Conservation (phyloP, 2,888 invertebrate genomes). For the Crossocerus cetratus region DNA sequence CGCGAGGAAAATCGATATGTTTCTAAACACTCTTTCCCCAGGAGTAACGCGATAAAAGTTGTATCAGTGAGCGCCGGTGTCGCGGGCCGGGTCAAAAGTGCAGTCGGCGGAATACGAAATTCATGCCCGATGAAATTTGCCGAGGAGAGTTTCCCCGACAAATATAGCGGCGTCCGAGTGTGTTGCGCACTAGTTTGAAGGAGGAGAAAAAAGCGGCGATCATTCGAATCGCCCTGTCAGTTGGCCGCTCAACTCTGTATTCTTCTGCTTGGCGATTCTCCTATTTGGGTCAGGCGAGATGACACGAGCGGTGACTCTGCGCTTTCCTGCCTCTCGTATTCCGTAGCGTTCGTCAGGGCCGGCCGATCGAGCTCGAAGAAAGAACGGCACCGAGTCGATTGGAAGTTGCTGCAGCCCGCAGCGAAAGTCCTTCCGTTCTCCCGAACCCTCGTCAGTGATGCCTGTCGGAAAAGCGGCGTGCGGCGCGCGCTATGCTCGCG, state of each 20-base stretch:
- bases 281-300: slow-evolving; percentile 45
- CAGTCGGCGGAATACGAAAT: no score
- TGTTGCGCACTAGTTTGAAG: no score
- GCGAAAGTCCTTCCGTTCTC: slow-evolving; percentile 40
- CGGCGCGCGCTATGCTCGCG: neutral
- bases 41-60: no score
- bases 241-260: slow-evolving; percentile 29
- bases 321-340: slow-evolving; percentile 18
- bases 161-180: no score
- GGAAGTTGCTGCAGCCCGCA: slow-evolving; percentile 41
- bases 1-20: no score
- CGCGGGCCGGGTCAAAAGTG: no score
- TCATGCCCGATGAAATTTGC: no score
- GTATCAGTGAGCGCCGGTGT: no score
- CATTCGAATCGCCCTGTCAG: slow-evolving; percentile 36
- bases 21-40: no score
- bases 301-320: slow-evolving; percentile 28
- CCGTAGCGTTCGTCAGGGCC: slow-evolving; percentile 14
- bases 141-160: no score
- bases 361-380: slow-evolving; percentile 8
- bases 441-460: slow-evolving; percentile 28
- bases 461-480: neutral
- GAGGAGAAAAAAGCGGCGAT: slow-evolving; percentile 7
- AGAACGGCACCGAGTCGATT: slow-evolving; percentile 44
- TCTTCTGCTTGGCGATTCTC: slow-evolving; percentile 42